Conservation (phyloP, 2,113 vertebrate genomes). For the Zosterops pallidus region DNA sequence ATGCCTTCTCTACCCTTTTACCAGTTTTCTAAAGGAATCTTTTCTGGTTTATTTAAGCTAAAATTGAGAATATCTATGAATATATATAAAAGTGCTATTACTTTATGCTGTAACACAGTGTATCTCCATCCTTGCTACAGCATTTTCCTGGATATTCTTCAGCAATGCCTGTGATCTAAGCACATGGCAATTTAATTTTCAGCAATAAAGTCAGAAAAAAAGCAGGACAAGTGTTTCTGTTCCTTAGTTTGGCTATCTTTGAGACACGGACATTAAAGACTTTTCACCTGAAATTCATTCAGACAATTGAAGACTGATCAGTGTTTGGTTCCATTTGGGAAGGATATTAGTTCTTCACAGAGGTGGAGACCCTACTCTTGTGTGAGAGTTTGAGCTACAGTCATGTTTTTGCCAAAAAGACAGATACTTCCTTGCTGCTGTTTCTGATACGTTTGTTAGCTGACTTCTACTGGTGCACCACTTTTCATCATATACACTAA, state of each 20-base stretch:
- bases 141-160: neutral
- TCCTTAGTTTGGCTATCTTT: neutral
- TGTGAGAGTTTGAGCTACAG: neutral
- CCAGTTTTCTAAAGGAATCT: neutral
- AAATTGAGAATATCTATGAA: neutral
- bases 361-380: neutral
- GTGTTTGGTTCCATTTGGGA: neutral
- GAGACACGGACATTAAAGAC: neutral
- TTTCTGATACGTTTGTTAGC: neutral
- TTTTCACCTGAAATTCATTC: neutral
- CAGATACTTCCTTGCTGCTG: neutral
- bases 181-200: rapidly evolving
- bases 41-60: neutral
- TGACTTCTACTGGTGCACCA: neutral
- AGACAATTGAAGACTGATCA: neutral
- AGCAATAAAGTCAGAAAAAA: neutral
- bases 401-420: neutral
- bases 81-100: neutral
- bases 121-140: neutral
- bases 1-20: neutral
- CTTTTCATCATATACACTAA: neutral
- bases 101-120: neutral
- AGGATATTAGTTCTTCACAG: neutral
- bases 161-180: neutral
- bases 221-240: neutral